Base-by-base conservation (phyloP, 2,797 vertebrate species). In the Remorina albescens region DNA sequence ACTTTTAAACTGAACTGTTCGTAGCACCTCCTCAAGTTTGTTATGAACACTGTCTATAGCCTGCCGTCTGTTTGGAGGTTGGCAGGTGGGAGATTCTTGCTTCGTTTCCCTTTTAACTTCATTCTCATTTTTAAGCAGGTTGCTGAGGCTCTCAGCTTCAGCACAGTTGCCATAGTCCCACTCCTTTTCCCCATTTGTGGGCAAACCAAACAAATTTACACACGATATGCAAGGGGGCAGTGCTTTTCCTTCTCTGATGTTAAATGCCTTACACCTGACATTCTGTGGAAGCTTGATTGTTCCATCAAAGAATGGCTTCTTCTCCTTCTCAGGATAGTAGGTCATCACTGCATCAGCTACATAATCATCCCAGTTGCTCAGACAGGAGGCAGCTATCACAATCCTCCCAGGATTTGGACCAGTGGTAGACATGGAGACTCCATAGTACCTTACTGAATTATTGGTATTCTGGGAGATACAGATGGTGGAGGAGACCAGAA, bases 91-190 rank as follows among this genome's bases (percentile, higher is more conserved):
- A 44, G 18, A 19, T n/a, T 0, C 18, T 49, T 0, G 12, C 21
- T 2, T 11, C 6, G 50, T 25, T 16, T 19, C 0, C 1, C 6
- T 5, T 58, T 32, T 49, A 26, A 72, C 51, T 15, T 63, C 8
- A 13, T 4, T 3, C 0, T 36, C 74, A 0, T 39, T 12, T 42
- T 28, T 61, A 8, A 88, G 28, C 37, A 88, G 18, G 8, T 88
- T 85, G 62, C 78, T 88, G 32, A 88, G 1, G 30, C 86, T 84
- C 53, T 88, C 83, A 25, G 2, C 23, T 56, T 88, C 86, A 3
- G 86, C 86, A 54, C 80, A 85, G 80, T 71, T 30, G 4, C 84
- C 86, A 57, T 76, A 71, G 6, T 0, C 0, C 44, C 16, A 86
- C 1, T 0, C 0, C 0, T 0, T 9, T 0, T 0, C 0, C 1